Conservation (phyloP, 2,888 invertebrate species). For the Drosophila greeni region DNA sequence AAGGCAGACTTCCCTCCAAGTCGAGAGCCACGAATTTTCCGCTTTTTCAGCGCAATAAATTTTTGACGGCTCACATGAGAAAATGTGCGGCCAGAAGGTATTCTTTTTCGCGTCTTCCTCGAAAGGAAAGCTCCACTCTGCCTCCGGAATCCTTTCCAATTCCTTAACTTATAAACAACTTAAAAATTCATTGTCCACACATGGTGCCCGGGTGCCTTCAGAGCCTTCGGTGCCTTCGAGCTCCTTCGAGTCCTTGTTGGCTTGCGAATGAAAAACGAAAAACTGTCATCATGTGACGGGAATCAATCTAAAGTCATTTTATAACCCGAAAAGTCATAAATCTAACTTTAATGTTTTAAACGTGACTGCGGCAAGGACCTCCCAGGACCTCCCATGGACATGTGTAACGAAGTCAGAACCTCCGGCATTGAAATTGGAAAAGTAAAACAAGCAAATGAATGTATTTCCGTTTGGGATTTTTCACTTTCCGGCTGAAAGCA, state of each 20-base stretch:
- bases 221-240: neutral
- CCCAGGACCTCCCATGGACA: slow-evolving; percentile 37
- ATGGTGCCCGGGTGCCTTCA: slow-evolving; percentile 49
- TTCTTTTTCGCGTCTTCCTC: neutral
- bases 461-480: slow-evolving; percentile 76
- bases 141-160: slow-evolving; percentile 24
- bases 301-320: slow-evolving; percentile 78
- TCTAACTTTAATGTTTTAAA: slow-evolving; percentile 77
- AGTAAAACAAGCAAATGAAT: slow-evolving; percentile 75
- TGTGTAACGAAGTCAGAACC: slow-evolving; percentile 46
- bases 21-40: neutral
- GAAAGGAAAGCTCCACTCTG: neutral
- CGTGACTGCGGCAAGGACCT: slow-evolving; percentile 74
- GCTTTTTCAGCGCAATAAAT: neutral
- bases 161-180: slow-evolving; percentile 68
- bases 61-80: slow-evolving; percentile 1
- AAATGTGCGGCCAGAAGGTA: slow-evolving; percentile 5
- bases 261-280: slow-evolving; percentile 46
- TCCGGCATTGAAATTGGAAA: slow-evolving; percentile 67
- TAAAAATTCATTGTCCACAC: slow-evolving; percentile 76
- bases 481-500: slow-evolving; percentile 67
- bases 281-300: slow-evolving; percentile 77
- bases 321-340: slow-evolving; percentile 78
- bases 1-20: too few relatives aligned
- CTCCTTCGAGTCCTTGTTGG: slow-evolving; percentile 38